Percentiles rank a stretch among this genome's conserved stretches.
These are phyloP conservation scores for Patagioenas fasciata DNA, from an alignment of 2,113 vertebrate genomes.

Conservation along the genomic window DNA sequence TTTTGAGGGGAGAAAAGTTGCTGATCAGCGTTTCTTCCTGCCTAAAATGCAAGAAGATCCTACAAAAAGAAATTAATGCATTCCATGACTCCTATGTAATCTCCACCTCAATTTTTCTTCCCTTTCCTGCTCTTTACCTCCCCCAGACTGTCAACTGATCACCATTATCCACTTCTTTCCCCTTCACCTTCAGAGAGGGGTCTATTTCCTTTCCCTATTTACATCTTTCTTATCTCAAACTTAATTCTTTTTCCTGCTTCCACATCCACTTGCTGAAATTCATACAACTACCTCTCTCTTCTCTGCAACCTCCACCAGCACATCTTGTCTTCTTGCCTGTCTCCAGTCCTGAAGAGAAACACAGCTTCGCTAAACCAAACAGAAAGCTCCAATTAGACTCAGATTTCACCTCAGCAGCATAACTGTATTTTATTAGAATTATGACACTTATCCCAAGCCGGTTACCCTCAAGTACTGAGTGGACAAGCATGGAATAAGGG, in stretches of 20 bases:
- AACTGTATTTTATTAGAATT: background rate
- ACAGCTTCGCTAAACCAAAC: background rate
- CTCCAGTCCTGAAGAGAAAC: background rate
- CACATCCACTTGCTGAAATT: background rate
- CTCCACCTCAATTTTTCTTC: background rate
- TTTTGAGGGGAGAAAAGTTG: background rate
- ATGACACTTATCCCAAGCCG: background rate
- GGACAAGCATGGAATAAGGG: rapidly evolving
- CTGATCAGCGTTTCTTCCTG: background rate
- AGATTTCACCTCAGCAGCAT: background rate
- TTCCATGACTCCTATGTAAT: background rate
- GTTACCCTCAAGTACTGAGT: background rate
- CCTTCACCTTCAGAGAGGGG: background rate
- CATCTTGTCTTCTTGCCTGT: background rate
- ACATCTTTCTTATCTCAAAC: background rate
- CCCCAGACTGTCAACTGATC: background rate
- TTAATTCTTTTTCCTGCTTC: background rate
- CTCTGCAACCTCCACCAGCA: background rate
- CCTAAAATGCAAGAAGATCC: background rate
- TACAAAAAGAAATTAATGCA: background rate
- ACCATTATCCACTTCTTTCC: background rate
- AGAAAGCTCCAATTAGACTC: background rate
- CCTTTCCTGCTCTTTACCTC: background rate
- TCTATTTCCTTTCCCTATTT: background rate
- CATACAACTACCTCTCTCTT: background rate